Percentiles rank a stretch among this genome's conserved stretches.
Evolutionary conservation across 53 echinoderm and acorn worm species (phyloP).

Genomic region (Antedon mediterranea): DNA sequence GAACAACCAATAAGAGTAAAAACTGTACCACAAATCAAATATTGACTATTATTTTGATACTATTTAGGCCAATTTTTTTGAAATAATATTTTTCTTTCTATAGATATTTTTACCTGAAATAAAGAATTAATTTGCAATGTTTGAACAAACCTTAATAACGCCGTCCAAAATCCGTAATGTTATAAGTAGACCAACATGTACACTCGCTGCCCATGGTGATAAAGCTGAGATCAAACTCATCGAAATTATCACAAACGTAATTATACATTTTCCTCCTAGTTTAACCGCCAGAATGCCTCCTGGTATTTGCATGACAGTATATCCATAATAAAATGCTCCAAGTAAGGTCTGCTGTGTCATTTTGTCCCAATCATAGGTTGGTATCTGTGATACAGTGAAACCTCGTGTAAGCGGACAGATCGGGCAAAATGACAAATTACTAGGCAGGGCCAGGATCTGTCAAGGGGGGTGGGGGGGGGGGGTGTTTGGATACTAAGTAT

Average conservation of each 20-base stretch:
- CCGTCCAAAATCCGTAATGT: not conserved
- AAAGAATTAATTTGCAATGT: not conserved
- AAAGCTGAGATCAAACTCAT: not conserved
- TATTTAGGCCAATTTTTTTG: too few species aligned
- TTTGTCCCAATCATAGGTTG: not conserved
- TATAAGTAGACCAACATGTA: not conserved
- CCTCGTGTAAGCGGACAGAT: too few species aligned
- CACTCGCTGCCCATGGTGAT: not conserved
- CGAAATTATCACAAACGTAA: not conserved
- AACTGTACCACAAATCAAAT: too few species aligned
- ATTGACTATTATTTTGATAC: too few species aligned
- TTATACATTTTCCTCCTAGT: not conserved
- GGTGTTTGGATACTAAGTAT: too few species aligned
- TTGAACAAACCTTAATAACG: not conserved
- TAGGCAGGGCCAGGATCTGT: too few species aligned
- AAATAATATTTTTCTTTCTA: too few species aligned
- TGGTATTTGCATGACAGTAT: not conserved
- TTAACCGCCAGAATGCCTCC: not conserved
- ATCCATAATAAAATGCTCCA: not conserved
- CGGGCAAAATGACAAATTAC: too few species aligned
- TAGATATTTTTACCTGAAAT: too few species aligned
- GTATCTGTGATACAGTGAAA: too few species aligned
- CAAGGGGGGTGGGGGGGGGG: too few species aligned
- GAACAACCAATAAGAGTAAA: too few species aligned
- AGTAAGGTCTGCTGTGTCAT: not conserved